These are phyloP conservation scores for Mechanitis messenoides DNA, from an alignment of 2,888 invertebrate genomes.

Conservation along the genomic window DNA sequence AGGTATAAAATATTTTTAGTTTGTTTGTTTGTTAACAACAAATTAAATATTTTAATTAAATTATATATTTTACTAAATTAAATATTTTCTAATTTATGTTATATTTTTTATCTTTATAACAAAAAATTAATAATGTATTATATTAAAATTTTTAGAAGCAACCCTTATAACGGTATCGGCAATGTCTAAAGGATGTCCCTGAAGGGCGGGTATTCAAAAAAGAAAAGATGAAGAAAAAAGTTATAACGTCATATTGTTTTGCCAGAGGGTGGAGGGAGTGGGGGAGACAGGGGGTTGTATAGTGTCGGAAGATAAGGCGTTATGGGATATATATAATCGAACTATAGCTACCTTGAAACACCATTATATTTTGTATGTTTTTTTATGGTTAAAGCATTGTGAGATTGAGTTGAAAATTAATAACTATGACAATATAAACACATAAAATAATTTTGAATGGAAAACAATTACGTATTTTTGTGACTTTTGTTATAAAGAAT, in stretches of 20 bases:
- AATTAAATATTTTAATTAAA: too few relatives aligned
- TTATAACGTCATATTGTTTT: conserved; percentile 77
- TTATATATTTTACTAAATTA: neutral
- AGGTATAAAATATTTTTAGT: neutral
- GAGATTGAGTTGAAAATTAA: too few relatives aligned
- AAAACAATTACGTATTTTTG: too few relatives aligned
- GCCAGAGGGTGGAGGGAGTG: conserved; percentile 59
- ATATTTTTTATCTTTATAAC: neutral
- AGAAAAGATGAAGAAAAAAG: conserved; percentile 72
- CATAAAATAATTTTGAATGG: too few relatives aligned
- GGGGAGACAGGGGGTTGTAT: conserved; percentile 50
- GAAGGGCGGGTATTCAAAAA: conserved; percentile 70
- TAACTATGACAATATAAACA: too few relatives aligned
- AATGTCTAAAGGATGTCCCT: conserved; percentile 59
- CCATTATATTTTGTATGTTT: conserved; percentile 59
- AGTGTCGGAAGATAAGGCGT: conserved; percentile 69
- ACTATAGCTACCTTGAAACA: conserved; percentile 42
- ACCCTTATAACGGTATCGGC: conserved; percentile 37
- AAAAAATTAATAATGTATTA: neutral
- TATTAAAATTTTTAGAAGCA: conserved; percentile 17
- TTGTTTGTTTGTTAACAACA: too few relatives aligned
- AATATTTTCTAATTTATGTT: too few relatives aligned
- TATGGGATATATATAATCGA: conserved; percentile 52
- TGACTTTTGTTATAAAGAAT: too few relatives aligned
- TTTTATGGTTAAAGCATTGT: conserved; percentile 33